Percentiles rank a stretch among this genome's conserved stretches.
Conservation (phyloP, 2,113 vertebrate genomes). For the Bujurquina vittata region DNA sequence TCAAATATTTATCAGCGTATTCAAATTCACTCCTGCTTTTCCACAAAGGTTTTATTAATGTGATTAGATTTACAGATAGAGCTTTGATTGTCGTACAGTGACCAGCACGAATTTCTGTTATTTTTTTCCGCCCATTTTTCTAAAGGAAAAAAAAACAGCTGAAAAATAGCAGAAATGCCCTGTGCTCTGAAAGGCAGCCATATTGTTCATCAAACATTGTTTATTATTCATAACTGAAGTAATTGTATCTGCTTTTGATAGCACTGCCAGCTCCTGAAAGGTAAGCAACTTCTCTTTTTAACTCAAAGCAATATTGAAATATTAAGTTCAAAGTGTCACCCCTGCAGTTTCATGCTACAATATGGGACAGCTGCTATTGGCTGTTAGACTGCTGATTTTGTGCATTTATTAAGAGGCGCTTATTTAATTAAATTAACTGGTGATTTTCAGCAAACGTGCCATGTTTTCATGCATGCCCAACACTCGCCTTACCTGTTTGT, state of each 20-base stretch:
- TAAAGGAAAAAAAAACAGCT: too few species aligned
- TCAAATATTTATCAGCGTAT: not conserved
- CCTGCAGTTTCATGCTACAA: not conserved
- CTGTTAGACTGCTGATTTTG: not conserved
- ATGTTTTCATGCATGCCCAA: not conserved
- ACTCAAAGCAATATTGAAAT: constrained; percentile 52
- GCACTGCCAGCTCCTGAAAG: constrained; percentile 25
- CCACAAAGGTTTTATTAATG: not conserved
- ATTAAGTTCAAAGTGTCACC: not conserved
- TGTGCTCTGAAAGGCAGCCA: not conserved
- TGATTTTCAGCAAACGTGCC: not conserved
- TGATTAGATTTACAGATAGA: not conserved
- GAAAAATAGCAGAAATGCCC: too few species aligned
- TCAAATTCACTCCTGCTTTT: not conserved
- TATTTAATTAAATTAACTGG: not conserved
- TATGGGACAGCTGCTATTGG: not conserved
- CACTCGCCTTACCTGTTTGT: not conserved
- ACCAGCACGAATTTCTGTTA: not conserved
- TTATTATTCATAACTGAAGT: constrained; percentile 44
- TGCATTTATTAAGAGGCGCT: not conserved
- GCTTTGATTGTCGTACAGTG: not conserved
- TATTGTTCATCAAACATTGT: constrained; percentile 28
- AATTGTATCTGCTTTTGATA: constrained; percentile 50
- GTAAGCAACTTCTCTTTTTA: constrained; percentile 48
- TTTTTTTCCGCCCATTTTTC: not conserved